A percentile compares a stretch with the other conserved stretches of the same genome.
phyloP scores from a whole-genome alignment of 2,113 vertebrate genomes.

The Collichthys lucidus region DNA sequence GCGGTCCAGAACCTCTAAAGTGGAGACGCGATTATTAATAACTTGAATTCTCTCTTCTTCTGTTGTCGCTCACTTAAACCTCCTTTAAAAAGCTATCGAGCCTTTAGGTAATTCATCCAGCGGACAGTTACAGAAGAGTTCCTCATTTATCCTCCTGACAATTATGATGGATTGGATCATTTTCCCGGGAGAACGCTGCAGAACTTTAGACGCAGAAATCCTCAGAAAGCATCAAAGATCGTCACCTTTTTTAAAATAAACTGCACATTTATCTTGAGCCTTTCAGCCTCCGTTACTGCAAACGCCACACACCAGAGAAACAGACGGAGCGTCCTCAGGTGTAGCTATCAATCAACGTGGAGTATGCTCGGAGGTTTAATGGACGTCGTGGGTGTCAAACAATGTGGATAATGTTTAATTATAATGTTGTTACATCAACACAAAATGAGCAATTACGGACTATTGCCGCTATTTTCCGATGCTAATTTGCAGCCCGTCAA shows the following conservation, averaged over 20 bases:
- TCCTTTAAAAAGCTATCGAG: not conserved
- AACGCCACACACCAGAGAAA: not conserved
- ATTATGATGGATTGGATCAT: slow-evolving; percentile 18
- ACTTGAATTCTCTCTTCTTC: slow-evolving; percentile 9
- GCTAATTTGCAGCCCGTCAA: too few relatives aligned
- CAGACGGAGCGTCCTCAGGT: not conserved
- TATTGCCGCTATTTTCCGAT: too few relatives aligned
- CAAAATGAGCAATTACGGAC: not conserved
- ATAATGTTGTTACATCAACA: not conserved
- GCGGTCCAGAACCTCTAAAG: slow-evolving; percentile 9
- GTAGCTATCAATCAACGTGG: not conserved
- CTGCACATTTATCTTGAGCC: not conserved
- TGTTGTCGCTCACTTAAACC: slow-evolving; percentile 5
- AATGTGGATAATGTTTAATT: not conserved
- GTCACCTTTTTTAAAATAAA: not conserved
- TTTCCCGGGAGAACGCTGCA: not conserved
- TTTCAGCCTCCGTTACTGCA: not conserved
- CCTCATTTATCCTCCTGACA: not conserved
- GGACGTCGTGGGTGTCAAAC: not conserved
- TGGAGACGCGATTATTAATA: slow-evolving; percentile 17
- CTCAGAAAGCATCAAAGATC: not conserved
- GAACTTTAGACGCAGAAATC: not conserved
- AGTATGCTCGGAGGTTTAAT: too few relatives aligned
- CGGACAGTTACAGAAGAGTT: not conserved
- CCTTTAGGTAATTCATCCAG: not conserved